phyloP scores from a whole-genome alignment of 1,140 invertebrate genomes.

The Danaus melanippus region DNA sequence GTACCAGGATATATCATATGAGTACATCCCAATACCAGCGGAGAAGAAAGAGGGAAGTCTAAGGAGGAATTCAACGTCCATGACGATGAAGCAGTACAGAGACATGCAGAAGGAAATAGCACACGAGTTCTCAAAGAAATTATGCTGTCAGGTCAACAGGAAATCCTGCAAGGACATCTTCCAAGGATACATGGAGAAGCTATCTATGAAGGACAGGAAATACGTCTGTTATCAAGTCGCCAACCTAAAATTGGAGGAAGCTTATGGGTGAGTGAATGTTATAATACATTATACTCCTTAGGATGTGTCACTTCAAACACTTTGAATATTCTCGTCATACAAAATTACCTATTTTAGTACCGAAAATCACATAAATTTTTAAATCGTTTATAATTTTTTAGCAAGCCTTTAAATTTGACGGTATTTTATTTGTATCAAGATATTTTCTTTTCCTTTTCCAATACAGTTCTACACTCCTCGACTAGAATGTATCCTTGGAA shows the following conservation, averaged over 20 bases:
- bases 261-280: constrained; percentile 39
- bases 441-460: too few relatives aligned
- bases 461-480: too few relatives aligned
- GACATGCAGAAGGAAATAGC: constrained; percentile 49
- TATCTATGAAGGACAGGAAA: constrained; percentile 31
- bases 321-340: too few relatives aligned
- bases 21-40: too few relatives aligned
- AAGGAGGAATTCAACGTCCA: constrained; percentile 20
- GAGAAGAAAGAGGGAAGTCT: constrained; percentile 13
- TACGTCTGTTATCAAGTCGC: constrained; percentile 37
- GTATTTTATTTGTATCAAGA: too few relatives aligned
- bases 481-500: too few relatives aligned
- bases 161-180: constrained; percentile 41
- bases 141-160: constrained; percentile 41
- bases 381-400: too few relatives aligned
- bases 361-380: too few relatives aligned
- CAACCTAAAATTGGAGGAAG: constrained; percentile 36
- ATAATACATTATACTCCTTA: too few relatives aligned
- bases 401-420: too few relatives aligned
- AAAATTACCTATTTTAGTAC: too few relatives aligned
- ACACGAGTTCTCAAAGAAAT: constrained; percentile 35
- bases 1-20: constrained; percentile 32
- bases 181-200: constrained; percentile 35
- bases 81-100: constrained; percentile 53
- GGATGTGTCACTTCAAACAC: too few relatives aligned